Evolutionary conservation across 2,113 vertebrate species (phyloP).

Genomic region (Callocephalon fimbriatum): DNA sequence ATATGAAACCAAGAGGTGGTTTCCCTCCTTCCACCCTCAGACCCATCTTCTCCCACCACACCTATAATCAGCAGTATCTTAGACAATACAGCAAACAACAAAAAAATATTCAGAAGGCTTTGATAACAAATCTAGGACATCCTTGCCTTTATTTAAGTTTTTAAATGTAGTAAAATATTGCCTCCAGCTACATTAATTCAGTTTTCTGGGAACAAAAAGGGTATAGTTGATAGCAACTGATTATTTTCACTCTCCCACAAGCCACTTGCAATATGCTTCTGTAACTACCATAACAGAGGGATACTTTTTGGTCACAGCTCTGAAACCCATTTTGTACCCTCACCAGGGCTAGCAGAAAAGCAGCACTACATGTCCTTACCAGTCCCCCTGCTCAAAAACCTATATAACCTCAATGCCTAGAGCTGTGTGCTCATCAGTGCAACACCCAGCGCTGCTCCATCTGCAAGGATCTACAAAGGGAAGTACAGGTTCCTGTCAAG

Average conservation of each 20-base stretch:
- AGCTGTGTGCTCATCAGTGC: neutral
- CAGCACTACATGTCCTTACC: neutral
- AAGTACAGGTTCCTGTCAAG: neutral
- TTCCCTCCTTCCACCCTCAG: neutral
- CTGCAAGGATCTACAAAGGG: neutral
- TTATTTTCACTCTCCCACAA: neutral
- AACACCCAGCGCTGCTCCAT: neutral
- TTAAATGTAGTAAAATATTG: neutral
- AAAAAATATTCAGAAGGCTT: neutral
- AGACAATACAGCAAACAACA: neutral
- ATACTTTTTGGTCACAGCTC: neutral
- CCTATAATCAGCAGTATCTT: neutral
- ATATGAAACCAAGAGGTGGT: neutral
- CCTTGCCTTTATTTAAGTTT: neutral
- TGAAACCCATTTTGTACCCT: neutral
- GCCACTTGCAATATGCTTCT: neutral
- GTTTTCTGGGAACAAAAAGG: neutral
- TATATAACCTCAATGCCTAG: neutral
- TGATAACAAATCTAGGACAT: neutral
- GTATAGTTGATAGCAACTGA: neutral
- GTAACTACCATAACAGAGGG: neutral
- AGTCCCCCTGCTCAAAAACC: neutral
- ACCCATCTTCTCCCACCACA: neutral
- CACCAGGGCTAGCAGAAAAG: neutral
- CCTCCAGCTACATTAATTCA: neutral